phyloP scores from a whole-genome alignment of 1,140 invertebrate species.

The Brachionus plicatilis region DNA sequence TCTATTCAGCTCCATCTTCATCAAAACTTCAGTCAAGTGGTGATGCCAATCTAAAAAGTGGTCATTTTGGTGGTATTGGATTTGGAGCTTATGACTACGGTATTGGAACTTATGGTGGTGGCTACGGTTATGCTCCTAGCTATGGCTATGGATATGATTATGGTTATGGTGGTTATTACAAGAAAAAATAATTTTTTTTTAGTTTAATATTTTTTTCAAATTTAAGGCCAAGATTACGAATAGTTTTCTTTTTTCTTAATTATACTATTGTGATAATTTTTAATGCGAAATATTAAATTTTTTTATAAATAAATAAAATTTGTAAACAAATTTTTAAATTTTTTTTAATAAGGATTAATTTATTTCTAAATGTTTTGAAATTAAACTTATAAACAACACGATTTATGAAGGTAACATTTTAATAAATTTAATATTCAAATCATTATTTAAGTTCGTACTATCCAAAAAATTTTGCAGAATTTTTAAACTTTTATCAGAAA shows the following conservation, averaged over 20 bases:
- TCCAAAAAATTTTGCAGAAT: too few species aligned
- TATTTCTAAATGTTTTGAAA: too few species aligned
- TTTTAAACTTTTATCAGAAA: too few species aligned
- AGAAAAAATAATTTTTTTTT: not conserved
- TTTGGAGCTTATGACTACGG: not conserved
- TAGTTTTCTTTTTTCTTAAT: too few species aligned
- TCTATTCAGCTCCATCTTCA: not conserved
- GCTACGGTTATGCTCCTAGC: not conserved
- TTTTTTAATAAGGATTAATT: not conserved
- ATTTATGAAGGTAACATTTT: too few species aligned
- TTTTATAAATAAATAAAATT: too few species aligned
- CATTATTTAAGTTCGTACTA: too few species aligned
- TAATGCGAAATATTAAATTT: too few species aligned
- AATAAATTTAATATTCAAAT: too few species aligned
- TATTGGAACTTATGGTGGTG: too few species aligned
- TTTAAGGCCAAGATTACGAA: too few species aligned
- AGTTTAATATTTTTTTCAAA: not conserved
- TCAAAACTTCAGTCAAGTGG: not conserved
- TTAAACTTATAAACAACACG: not conserved
- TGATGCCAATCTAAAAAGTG: not conserved
- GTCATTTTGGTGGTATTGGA: not conserved
- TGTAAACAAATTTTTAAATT: not conserved
- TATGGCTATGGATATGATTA: not conserved
- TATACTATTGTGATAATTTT: too few species aligned
- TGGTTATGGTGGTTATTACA: not conserved